Evolutionary conservation across 2,797 vertebrate species (phyloP).

Genomic region (Clarias laeviceps): DNA sequence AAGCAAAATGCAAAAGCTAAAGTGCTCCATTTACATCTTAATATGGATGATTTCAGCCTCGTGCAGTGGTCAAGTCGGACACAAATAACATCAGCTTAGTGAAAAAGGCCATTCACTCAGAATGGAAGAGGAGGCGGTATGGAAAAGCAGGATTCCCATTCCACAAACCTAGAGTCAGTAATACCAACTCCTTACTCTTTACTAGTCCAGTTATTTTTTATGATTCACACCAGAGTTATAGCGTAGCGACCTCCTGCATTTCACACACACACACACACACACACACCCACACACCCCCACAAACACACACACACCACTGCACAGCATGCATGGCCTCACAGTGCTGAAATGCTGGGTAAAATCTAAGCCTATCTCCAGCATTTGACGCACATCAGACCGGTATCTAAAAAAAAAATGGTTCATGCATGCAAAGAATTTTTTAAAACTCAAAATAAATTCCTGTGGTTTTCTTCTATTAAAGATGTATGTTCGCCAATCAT

Average conservation of each 20-base stretch:
- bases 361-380: background rate
- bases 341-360: background rate
- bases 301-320: background rate
- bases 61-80: background rate
- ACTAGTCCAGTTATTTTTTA: background rate
- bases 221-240: background rate
- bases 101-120: background rate
- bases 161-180: background rate
- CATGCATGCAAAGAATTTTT: no score
- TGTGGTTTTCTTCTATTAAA: no score
- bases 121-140: background rate
- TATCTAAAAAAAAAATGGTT: background rate
- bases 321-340: background rate
- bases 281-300: no score
- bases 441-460: no score
- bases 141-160: background rate
- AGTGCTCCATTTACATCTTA: conserved; percentile 2
- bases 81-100: background rate
- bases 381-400: background rate
- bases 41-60: background rate
- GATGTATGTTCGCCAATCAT: no score
- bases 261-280: background rate
- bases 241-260: no score
- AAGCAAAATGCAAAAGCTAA: conserved; percentile 6
- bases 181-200: background rate